Base-by-base conservation (phyloP, 2,888 invertebrate species). In the Chironomus riparius region DNA sequence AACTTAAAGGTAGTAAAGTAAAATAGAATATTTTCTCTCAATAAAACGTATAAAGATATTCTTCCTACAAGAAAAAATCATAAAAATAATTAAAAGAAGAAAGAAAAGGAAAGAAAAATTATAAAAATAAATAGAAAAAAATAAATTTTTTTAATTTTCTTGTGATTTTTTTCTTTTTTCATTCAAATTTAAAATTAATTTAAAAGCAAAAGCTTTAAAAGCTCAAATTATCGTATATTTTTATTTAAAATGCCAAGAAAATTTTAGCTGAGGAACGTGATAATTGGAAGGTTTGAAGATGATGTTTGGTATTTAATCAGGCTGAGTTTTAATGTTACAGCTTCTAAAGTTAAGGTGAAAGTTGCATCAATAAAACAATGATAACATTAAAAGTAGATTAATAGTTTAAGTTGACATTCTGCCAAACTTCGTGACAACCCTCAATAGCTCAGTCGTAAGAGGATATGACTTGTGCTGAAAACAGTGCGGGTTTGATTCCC, bases 21-120 rank as follows among this genome's bases (percentile, higher is more conserved):
- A 65, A 47, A 65, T n/a, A 72, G 13, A 70, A 21, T 50, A n/a
- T 79, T 79, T 78, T 81, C 83, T 28, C 38, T 38, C 38, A 83
- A 81, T 83, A 83, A 82, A 81, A 83, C 79, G 80, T 82, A 80
- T 82, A 84, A 78, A 84, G 78, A 80, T 84, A 84, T 80, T 84
- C n/a, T n/a, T n/a, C 83, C 83, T 83, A 83, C 18, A n/a, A 74
- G 3, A 56, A 48, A 50, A 56, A 56, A 56, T 15, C 38, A 38
- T 38, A 10, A 38, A 24, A 38, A 38, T 38, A 38, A 38, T 38
- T 38, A 38, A 38, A 38, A 38, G 18, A 74, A 68, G 28, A 48
- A 74, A 68, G 3, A 21, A 38, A 73, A 10, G 15, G 28, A 48
- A 74, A 38, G 4, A 24, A 72, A 62, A 56, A 13, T 70, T 62